Conservation (phyloP, 2,797 vertebrate species). For the Limnodromus scolopaceus region DNA sequence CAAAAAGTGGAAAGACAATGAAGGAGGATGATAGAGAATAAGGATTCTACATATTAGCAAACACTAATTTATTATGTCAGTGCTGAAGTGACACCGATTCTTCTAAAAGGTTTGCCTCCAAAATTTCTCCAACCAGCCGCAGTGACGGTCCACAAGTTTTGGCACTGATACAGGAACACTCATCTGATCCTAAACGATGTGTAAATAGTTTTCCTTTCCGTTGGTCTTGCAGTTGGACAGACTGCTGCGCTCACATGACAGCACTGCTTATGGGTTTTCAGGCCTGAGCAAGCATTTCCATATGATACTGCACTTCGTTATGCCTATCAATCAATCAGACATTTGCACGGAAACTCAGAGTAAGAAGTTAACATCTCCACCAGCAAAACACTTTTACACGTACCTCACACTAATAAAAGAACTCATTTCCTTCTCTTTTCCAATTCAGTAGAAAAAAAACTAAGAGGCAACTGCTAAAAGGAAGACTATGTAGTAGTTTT, state of each 20-base stretch:
- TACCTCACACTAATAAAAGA: not conserved
- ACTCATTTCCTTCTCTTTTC: not conserved
- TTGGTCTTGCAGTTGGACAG: not conserved
- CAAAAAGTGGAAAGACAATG: not conserved
- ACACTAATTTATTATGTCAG: not conserved
- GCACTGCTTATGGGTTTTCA: not conserved
- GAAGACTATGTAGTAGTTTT: not conserved
- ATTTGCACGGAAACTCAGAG: not conserved
- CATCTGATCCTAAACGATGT: not conserved
- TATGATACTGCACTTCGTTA: not conserved
- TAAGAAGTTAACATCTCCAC: not conserved
- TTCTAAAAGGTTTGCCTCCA: not conserved
- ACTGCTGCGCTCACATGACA: not conserved
- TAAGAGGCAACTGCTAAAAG: not conserved
- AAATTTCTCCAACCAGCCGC: not conserved
- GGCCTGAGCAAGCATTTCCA: not conserved
- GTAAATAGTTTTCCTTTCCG: not conserved
- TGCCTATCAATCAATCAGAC: not conserved
- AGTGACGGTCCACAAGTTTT: not conserved
- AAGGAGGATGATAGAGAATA: not conserved
- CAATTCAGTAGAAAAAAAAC: not conserved
- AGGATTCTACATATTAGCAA: not conserved
- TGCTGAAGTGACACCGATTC: not conserved
- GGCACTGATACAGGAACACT: not conserved
- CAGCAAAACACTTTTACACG: not conserved